phyloP scores from a whole-genome alignment of 2,113 vertebrate species.

The Syrmaticus mikado region DNA sequence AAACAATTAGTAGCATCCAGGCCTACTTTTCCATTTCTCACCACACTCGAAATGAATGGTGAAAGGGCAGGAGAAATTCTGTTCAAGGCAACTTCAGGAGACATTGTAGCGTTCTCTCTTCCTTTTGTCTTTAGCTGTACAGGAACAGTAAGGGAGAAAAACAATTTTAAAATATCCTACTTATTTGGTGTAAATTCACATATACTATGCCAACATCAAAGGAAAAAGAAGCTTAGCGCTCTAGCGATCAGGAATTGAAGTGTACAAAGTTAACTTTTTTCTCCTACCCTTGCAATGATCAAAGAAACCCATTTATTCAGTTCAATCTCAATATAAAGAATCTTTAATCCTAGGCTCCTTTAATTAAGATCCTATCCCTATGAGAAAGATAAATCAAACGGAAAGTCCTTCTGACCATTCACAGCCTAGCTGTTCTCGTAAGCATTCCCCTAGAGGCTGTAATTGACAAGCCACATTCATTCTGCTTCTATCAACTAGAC shows the following conservation, averaged over 20 bases:
- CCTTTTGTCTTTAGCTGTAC: slow-evolving; percentile 52
- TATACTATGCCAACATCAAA: neutral
- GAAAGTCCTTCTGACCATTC: neutral
- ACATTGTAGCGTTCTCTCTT: slow-evolving; percentile 82
- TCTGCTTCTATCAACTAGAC: neutral
- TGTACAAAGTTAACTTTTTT: neutral
- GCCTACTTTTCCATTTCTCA: slow-evolving; percentile 94
- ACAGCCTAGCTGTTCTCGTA: neutral
- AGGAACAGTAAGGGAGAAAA: neutral
- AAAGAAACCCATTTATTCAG: neutral
- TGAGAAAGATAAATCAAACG: neutral
- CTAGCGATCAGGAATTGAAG: neutral
- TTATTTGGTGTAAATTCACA: neutral
- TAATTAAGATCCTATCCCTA: neutral
- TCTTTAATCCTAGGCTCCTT: neutral
- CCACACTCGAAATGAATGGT: slow-evolving; percentile 91
- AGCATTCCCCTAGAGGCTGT: neutral
- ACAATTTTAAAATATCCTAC: neutral
- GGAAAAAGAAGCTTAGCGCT: neutral
- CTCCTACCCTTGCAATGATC: neutral
- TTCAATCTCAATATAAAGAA: neutral
- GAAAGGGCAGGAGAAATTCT: slow-evolving; percentile 92
- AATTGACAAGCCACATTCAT: neutral
- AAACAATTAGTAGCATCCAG: slow-evolving; percentile 95
- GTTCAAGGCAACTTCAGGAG: slow-evolving; percentile 94